phyloP scores from a whole-genome alignment of 2,797 vertebrate genomes.

The Eulemur albifrons region DNA sequence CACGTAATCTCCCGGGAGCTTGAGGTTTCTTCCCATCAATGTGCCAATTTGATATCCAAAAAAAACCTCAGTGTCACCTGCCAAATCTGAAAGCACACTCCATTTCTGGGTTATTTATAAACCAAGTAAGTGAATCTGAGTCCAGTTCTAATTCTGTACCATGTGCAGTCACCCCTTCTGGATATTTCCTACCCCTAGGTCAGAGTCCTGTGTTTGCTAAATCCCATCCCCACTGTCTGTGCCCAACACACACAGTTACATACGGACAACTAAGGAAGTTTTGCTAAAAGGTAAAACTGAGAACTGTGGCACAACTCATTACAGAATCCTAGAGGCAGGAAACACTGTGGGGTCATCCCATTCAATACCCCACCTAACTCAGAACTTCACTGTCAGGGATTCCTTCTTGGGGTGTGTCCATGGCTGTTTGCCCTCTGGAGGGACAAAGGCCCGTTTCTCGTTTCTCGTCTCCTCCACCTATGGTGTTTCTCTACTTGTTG shows the following conservation, averaged over 20 bases:
- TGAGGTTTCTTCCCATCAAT: neutral
- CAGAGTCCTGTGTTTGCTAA: neutral
- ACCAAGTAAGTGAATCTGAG: neutral
- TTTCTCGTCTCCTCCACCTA: neutral
- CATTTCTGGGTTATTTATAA: neutral
- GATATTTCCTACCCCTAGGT: neutral
- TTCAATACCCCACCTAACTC: neutral
- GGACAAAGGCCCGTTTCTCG: neutral
- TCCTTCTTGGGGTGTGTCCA: neutral
- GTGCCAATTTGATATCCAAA: neutral
- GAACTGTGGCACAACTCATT: neutral
- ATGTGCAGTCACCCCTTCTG: neutral
- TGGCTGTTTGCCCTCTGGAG: neutral
- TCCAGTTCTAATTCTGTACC: neutral
- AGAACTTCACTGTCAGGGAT: neutral
- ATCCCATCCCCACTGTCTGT: neutral
- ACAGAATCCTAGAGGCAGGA: neutral
- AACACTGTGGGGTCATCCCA: neutral
- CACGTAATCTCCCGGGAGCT: neutral
- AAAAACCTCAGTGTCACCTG: neutral
- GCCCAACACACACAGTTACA: neutral
- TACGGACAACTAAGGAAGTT: neutral
- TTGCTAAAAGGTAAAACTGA: neutral
- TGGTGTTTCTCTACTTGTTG: neutral
- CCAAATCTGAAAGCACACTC: neutral